Conservation (phyloP, 2,888 invertebrate species). For the Mythimna loreyi region DNA sequence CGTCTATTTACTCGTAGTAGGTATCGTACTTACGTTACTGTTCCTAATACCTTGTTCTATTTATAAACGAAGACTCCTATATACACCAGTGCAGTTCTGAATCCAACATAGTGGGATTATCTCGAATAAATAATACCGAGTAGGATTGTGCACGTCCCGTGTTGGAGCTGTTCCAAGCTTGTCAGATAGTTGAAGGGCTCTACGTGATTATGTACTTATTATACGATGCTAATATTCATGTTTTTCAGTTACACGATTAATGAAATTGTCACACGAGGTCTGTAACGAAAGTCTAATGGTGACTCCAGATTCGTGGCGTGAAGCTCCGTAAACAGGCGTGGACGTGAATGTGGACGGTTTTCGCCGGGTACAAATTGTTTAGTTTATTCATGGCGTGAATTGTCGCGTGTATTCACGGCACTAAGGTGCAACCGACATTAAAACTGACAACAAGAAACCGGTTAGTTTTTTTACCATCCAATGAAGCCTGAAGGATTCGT, state of each 20-base stretch:
- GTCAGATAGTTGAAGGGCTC: slow-evolving; percentile 53
- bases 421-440: too few species aligned
- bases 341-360: too few species aligned
- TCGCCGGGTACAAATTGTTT: too few species aligned
- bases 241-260: slow-evolving; percentile 28
- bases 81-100: slow-evolving; percentile 37
- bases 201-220: slow-evolving; percentile 56
- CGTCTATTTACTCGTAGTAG: slow-evolving; percentile 1
- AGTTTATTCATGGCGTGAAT: too few species aligned
- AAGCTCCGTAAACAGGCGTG: too few species aligned
- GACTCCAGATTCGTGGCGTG: too few species aligned
- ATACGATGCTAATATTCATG: slow-evolving; percentile 39
- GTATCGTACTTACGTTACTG: background rate
- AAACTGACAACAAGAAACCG: background rate
- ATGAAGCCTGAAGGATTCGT: slow-evolving; percentile 1
- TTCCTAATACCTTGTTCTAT: slow-evolving; percentile 32
- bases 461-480: background rate
- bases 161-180: slow-evolving; percentile 62
- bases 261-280: slow-evolving; percentile 11
- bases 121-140: slow-evolving; percentile 50
- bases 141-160: slow-evolving; percentile 44
- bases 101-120: slow-evolving; percentile 46
- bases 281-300: background rate
- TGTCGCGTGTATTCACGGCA: too few species aligned
- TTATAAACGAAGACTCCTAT: slow-evolving; percentile 49